phyloP scores from a whole-genome alignment of 2,888 invertebrate genomes.

The Philopedon plagiatum region DNA sequence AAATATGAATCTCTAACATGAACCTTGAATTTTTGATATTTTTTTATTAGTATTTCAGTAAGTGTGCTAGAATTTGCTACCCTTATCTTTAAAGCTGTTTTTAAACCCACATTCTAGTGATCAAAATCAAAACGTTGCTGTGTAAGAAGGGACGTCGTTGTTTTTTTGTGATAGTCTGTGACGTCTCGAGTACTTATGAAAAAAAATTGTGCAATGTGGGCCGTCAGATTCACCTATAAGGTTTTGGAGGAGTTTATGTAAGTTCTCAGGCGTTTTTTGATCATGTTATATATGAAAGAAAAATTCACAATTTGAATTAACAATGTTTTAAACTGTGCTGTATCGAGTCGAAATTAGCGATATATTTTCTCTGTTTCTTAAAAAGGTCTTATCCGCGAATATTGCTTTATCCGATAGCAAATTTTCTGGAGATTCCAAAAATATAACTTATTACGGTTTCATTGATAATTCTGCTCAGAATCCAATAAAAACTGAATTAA shows the following conservation, averaged over 20 bases:
- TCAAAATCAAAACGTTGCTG: not conserved
- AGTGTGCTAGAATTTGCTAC: not conserved
- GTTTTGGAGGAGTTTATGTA: constrained; percentile 28
- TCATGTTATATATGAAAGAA: no score
- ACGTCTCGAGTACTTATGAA: not conserved
- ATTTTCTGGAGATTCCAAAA: no score
- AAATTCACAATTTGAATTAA: no score
- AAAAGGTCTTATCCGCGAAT: no score
- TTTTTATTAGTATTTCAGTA: constrained; percentile 4
- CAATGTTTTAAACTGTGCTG: no score
- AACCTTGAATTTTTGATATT: not conserved
- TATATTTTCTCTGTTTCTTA: no score
- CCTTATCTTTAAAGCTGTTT: not conserved
- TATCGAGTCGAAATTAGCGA: no score
- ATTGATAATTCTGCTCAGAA: no score
- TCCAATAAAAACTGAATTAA: no score
- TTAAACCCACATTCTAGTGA: no score
- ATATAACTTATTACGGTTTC: no score
- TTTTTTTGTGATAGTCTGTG: not conserved
- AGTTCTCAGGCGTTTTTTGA: constrained; percentile 1
- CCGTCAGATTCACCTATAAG: constrained; percentile 14
- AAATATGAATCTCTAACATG: not conserved
- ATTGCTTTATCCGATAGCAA: no score
- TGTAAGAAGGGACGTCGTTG: not conserved
- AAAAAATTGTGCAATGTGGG: constrained; percentile 25